Base-by-base conservation (phyloP, 2,113 vertebrate species). In the Scomber colias region DNA sequence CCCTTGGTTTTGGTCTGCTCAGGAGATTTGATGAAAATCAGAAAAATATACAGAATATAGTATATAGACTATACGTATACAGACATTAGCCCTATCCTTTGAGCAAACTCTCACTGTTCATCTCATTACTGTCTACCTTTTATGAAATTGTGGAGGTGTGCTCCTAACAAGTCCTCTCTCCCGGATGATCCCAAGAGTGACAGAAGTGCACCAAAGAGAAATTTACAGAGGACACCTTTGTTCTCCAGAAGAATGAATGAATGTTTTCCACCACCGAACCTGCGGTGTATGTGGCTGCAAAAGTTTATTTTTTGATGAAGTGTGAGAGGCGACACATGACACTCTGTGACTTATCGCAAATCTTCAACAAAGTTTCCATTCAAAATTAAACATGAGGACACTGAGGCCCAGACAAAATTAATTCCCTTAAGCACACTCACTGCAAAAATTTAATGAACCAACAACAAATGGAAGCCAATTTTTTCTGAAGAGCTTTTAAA, bases 371-470 rank as follows among this genome's bases (percentile, higher is more conserved):
- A 21, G 6, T 59, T 49, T 62, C 50, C 8, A 16, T 40, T 71
- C 53, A 65, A 31, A 66, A 83, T 71, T 46, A 19, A 67, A 71
- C 11, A 46, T 3, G 2, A 69, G 21, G n/a, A 31, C 67, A 31
- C 65, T 71, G 49, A 51, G 50, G 61, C 50, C 30, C 15, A 21
- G n/a, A 56, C 35, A 50, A 49, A 4, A 15, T 24, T 44, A 48
- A 60, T 60, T 46, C 46, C 57, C 56, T 46, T 12, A 3, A 40
- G 57, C 27, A 64, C 21, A 54, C 27, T 46, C 24, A 54, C 46
- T 74, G 13, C 19, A 14, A 61, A 31, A 70, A 54, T 19, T 31
- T 44, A 57, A 75, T 67, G 62, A 71, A 16, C 21, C 53, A 46
- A 59, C 9, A 48, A 57, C 30, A 56, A 61, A 50, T 3, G 21